Evolutionary conservation across 2,797 vertebrate species (phyloP), one percentile per base, ranked within the genome.

Genomic region (Sebastes wilsoni): DNA sequence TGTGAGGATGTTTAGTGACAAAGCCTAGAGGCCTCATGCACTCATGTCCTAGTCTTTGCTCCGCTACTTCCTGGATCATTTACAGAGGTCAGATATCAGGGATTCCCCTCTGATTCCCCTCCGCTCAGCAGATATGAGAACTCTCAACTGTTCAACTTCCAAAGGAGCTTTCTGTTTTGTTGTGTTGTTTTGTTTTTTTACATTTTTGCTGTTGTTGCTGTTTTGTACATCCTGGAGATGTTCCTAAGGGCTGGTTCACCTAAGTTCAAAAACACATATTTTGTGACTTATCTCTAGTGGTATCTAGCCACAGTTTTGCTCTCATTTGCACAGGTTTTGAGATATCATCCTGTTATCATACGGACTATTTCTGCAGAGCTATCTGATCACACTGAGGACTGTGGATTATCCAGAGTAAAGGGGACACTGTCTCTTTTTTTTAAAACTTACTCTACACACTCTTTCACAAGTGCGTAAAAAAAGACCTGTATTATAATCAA

Each of bases 61-160:
- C 8, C 0, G 1, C 27, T 75, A 2, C 69, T 78, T 82, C 73
- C 68, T 72, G 66, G n/a, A 54, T 54, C 56, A 25, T 13, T 10
- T 36, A 22, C 28, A 46, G 62, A 28, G 32, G 58, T 79, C 75
- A 66, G 28, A 70, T 38, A 20, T 81, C 56, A 62, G 77, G 68
- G 58, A 74, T 59, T 81, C 27, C 66, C 66, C 66, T 75, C 34
- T 23, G 58, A 74, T 59, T 81, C 27, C 66, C 66, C 66, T 76
- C 34, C 18, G 7, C 68, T 66, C 69, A 79, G 72, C 46, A 60
- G 7, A 72, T 71, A 11, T 23, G 16, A 72, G 6, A 30, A 12
- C 18, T 22, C 22, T 38, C 22, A 77, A 27, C 9, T 20, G 23
- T 30, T 34, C 11, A 70, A 71, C 42, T 55, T 36, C 11, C 46